These are phyloP conservation scores for Pelosia muscerda DNA, from an alignment of 2,888 invertebrate genomes.

Conservation along the genomic window DNA sequence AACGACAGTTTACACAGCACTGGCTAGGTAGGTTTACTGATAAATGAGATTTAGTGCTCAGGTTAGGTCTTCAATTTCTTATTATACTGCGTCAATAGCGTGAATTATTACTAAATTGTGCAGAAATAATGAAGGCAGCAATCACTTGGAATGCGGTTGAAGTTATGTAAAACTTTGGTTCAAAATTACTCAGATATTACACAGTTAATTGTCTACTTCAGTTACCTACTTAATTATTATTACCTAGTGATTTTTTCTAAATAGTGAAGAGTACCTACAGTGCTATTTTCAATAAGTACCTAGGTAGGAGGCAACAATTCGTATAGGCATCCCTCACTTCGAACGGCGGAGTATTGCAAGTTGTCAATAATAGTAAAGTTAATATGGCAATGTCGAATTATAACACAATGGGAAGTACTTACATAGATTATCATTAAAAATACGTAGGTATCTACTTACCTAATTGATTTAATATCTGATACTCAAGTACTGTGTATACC, in stretches of 20 bases:
- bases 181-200: not conserved
- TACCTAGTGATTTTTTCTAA: not conserved
- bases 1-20: slow-evolving; percentile 27
- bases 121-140: slow-evolving; percentile 23
- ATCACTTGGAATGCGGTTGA: slow-evolving; percentile 27
- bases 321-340: not conserved
- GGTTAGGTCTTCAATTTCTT: slow-evolving; percentile 32
- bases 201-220: not conserved
- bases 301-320: not conserved
- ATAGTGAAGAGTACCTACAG: not conserved
- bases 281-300: not conserved
- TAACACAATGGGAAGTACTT: not conserved
- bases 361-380: not conserved
- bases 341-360: not conserved
- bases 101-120: slow-evolving; percentile 19
- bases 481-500: not conserved
- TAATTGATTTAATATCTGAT: slow-evolving; percentile 4
- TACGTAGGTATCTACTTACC: not conserved
- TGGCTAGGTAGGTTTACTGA: slow-evolving; percentile 14
- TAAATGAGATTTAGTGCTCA: slow-evolving; percentile 44
- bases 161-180: not conserved
- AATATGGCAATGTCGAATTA: not conserved
- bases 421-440: not conserved
- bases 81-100: slow-evolving; percentile 26
- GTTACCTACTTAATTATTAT: not conserved